Evolutionary conservation across 2,797 vertebrate species (phyloP).

Genomic region (Petrocephalus schoutedeni): DNA sequence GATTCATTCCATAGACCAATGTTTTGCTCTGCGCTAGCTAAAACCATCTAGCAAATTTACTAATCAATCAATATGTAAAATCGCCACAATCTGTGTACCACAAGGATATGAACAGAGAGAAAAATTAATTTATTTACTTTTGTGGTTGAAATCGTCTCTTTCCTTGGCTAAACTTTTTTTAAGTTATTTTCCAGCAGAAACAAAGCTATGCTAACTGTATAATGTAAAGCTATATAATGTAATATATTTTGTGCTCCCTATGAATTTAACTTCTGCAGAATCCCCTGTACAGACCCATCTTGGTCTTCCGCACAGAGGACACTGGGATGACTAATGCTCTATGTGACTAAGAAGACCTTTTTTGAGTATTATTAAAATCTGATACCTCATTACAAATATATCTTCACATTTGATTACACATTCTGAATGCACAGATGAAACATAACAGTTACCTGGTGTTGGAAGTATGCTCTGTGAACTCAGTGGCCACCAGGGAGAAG

Average conservation of each 20-base stretch:
- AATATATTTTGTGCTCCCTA: not conserved
- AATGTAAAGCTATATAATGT: not conserved
- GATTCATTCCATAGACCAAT: too few species aligned
- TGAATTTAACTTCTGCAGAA: not conserved
- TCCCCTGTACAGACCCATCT: not conserved
- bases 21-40: not conserved
- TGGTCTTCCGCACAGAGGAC: not conserved
- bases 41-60: not conserved
- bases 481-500: slow-evolving; percentile 79
- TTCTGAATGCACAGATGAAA: not conserved
- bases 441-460: slow-evolving; percentile 65
- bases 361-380: too few species aligned
- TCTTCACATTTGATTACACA: not conserved
- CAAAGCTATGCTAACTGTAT: not conserved
- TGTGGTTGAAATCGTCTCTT: not conserved
- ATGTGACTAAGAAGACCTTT: not conserved
- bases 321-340: not conserved
- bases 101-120: not conserved
- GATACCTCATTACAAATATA: not conserved
- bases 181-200: not conserved
- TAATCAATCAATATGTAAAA: not conserved
- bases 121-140: not conserved
- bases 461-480: slow-evolving; percentile 78
- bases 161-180: not conserved
- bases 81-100: not conserved